Conservation (phyloP, 2,888 invertebrate genomes). For the Limnephilus auricula region DNA sequence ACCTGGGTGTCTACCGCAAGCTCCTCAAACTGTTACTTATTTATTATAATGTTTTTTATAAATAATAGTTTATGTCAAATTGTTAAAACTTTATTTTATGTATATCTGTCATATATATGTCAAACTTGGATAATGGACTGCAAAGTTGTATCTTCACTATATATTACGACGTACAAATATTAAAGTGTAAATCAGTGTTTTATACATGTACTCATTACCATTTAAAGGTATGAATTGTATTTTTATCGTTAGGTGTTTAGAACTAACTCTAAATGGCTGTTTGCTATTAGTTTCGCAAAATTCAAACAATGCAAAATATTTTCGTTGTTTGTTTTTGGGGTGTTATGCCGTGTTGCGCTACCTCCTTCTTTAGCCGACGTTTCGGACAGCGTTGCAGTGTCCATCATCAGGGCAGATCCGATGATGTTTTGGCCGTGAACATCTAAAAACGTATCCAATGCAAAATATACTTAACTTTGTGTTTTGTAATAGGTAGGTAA, state of each 20-base stretch:
- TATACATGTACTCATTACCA: not conserved
- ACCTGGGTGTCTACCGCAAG: conserved; percentile 34
- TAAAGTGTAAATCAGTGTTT: no score
- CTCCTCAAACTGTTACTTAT: conserved; percentile 24
- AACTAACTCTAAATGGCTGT: not conserved
- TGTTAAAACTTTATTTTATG: no score
- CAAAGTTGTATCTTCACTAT: not conserved
- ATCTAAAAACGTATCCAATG: no score
- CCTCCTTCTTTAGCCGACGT: no score
- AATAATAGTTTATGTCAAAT: not conserved
- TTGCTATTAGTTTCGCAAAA: not conserved
- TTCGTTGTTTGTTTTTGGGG: no score
- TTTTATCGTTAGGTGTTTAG: not conserved
- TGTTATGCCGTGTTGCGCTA: no score
- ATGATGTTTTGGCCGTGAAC: no score
- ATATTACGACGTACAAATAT: not conserved
- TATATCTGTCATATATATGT: not conserved
- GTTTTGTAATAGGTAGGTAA: not conserved
- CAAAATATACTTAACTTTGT: not conserved
- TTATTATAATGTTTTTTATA: not conserved
- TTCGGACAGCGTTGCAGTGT: no score
- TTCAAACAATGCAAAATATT: not conserved
- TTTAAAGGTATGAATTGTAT: not conserved
- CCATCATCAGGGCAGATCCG: no score
- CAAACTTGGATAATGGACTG: not conserved